phyloP scores from a whole-genome alignment of 2,888 invertebrate genomes.

The Hymenopus coronatus region DNA sequence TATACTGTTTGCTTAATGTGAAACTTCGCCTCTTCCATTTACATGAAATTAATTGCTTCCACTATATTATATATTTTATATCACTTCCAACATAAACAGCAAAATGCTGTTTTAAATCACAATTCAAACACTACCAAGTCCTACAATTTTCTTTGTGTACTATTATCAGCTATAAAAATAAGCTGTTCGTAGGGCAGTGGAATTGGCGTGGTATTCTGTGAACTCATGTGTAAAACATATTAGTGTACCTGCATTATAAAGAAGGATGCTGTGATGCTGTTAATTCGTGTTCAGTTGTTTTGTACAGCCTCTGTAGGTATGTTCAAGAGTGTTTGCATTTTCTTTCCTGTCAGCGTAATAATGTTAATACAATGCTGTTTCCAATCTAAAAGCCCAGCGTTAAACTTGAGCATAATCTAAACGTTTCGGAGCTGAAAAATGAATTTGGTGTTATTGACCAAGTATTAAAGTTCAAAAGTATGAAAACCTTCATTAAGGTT shows the following conservation, averaged over 20 bases:
- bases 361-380: neutral
- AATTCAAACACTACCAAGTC: neutral
- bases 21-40: conserved; percentile 2
- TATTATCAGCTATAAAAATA: conserved; percentile 1
- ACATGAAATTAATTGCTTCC: neutral
- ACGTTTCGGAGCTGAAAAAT: too few relatives aligned
- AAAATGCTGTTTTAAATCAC: neutral
- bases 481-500: too few relatives aligned
- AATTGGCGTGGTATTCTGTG: neutral
- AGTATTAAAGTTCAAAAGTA: too few relatives aligned
- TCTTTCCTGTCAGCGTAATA: neutral
- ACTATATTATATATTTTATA: conserved; percentile 6
- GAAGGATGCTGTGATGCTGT: conserved; percentile 20
- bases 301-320: neutral
- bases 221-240: neutral
- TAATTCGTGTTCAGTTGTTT: conserved; percentile 1
- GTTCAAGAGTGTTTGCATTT: neutral
- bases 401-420: too few relatives aligned
- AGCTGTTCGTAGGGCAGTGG: neutral
- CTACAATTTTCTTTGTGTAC: neutral
- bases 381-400: neutral
- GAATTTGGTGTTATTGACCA: too few relatives aligned
- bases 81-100: neutral
- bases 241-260: conserved; percentile 10
- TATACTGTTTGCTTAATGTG: neutral